Evolutionary conservation across 2,113 vertebrate genomes (phyloP).

Genomic region (Mastomys natalensis): DNA sequence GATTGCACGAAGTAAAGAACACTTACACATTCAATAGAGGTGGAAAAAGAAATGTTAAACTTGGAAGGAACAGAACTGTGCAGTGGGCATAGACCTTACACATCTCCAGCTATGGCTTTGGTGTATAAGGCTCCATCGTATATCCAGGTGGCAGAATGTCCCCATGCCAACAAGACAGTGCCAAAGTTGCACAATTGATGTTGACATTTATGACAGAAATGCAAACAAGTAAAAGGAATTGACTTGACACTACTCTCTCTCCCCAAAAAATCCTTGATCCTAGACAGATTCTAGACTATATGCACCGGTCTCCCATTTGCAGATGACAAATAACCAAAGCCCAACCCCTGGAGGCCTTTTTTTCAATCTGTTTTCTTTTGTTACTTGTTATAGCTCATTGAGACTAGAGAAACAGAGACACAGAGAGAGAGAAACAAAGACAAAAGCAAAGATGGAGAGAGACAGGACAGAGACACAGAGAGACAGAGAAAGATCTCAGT

Average conservation of each 20-base stretch:
- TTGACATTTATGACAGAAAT: neutral
- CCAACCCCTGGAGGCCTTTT: conserved; percentile 21
- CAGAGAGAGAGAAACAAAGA: too few species aligned
- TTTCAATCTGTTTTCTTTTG: conserved; percentile 66
- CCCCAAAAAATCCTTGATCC: neutral
- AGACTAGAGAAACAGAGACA: too few species aligned
- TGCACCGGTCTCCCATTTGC: neutral
- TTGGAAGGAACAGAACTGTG: conserved; percentile 58
- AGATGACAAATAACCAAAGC: neutral
- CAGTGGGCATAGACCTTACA: neutral
- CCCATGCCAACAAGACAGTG: neutral
- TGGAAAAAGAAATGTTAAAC: neutral
- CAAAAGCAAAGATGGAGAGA: too few species aligned
- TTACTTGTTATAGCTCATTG: conserved; percentile 28
- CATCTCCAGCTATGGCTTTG: neutral
- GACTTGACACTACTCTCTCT: neutral
- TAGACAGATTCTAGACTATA: neutral
- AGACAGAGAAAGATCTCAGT: neutral
- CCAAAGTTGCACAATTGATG: neutral
- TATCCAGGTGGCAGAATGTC: neutral
- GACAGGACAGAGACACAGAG: too few species aligned
- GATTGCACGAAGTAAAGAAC: neutral
- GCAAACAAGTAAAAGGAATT: neutral
- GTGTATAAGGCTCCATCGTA: neutral
- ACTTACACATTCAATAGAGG: neutral